These are phyloP conservation scores for Anthopleura xanthogrammica DNA, from an alignment of 92 coral and sea anemone species.

Conservation along the genomic window DNA sequence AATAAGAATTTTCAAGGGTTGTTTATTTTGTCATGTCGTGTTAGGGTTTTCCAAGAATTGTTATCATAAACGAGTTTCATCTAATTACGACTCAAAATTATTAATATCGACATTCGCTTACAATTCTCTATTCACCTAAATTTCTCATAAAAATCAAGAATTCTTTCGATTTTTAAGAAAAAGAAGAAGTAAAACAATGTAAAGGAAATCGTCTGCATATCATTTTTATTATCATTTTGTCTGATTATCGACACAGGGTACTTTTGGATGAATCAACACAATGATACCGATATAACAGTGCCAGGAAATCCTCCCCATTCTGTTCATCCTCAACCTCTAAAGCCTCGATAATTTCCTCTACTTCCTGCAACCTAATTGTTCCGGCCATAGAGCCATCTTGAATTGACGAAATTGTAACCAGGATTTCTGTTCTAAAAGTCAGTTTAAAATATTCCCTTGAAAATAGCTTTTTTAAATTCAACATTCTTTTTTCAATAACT, in stretches of 20 bases:
- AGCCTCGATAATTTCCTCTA: background rate
- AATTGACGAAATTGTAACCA: no score
- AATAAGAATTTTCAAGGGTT: background rate
- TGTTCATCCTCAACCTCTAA: background rate
- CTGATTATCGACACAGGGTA: background rate
- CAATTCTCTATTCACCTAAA: background rate
- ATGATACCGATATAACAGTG: background rate
- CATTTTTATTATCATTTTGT: background rate
- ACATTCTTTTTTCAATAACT: background rate
- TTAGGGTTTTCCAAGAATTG: background rate
- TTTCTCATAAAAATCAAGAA: background rate
- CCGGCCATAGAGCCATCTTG: background rate
- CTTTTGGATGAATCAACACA: background rate
- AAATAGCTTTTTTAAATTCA: background rate
- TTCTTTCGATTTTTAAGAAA: background rate
- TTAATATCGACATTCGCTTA: background rate
- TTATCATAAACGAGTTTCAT: background rate
- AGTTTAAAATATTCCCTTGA: background rate
- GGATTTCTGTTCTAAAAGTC: background rate
- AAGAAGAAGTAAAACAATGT: background rate
- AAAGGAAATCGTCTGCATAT: background rate
- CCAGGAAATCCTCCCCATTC: background rate
- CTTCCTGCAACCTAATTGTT: background rate
- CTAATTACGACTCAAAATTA: background rate
- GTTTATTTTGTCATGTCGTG: background rate